Evolutionary conservation across 2,113 vertebrate species (phyloP).

Genomic region (Epinephelus moara): DNA sequence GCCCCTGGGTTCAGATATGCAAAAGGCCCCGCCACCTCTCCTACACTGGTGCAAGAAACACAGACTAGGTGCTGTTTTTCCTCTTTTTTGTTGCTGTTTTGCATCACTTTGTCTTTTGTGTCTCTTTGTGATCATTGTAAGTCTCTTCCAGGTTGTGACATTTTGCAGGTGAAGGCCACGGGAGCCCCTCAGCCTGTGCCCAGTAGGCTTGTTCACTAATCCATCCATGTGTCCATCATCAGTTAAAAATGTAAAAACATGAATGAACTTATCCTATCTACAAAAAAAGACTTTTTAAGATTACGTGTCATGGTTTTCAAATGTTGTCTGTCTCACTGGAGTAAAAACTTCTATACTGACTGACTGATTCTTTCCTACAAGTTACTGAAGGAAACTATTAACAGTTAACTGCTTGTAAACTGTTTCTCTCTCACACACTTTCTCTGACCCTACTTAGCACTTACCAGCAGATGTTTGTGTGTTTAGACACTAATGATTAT

Average conservation of each 20-base stretch:
- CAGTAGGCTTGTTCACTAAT: too few relatives aligned
- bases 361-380: background rate
- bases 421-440: conserved; percentile 8
- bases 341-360: background rate
- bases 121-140: too few relatives aligned
- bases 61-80: too few relatives aligned
- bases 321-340: background rate
- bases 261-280: too few relatives aligned
- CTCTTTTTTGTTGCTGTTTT: too few relatives aligned
- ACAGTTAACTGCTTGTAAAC: background rate
- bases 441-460: conserved; percentile 40
- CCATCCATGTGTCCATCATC: background rate
- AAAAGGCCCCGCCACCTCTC: too few relatives aligned
- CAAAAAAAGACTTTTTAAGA: background rate
- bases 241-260: background rate
- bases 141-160: too few relatives aligned
- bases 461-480: conserved; percentile 69
- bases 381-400: conserved; percentile 6
- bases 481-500: conserved; percentile 79
- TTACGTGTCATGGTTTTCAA: background rate
- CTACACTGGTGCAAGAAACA: too few relatives aligned
- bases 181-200: too few relatives aligned
- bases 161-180: too few relatives aligned
- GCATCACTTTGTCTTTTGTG: too few relatives aligned
- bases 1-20: too few relatives aligned